Conservation (phyloP, 2,888 invertebrate species). For the Serripes groenlandicus region DNA sequence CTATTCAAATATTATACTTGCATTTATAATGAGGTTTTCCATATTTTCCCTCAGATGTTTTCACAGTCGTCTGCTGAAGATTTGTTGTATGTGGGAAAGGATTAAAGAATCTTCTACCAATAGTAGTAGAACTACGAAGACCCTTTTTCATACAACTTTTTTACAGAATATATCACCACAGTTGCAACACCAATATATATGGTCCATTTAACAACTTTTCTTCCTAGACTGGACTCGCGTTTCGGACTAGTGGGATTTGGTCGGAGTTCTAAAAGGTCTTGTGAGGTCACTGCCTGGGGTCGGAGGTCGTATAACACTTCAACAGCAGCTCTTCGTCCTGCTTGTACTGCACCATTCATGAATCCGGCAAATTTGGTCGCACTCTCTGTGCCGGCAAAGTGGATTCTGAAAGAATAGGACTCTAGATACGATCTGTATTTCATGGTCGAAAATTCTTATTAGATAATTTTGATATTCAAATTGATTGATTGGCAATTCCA, state of each 20-base stretch:
- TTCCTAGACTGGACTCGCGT: constrained; percentile 2
- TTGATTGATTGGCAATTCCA: too few species aligned
- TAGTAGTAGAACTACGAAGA: neutral
- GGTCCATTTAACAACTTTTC: constrained; percentile 53
- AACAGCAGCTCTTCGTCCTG: constrained; percentile 82
- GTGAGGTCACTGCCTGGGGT: constrained; percentile 72
- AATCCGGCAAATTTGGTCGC: constrained; percentile 85
- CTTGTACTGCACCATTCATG: constrained; percentile 85
- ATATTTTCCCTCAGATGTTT: too few species aligned
- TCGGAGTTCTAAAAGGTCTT: constrained; percentile 68
- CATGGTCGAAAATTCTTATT: too few species aligned
- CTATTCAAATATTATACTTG: too few species aligned
- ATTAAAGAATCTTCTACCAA: neutral
- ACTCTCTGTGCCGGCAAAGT: constrained; percentile 86
- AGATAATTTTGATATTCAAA: too few species aligned
- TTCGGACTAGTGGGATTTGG: neutral
- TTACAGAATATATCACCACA: constrained; percentile 31
- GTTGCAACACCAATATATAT: constrained; percentile 46
- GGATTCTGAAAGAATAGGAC: constrained; percentile 71
- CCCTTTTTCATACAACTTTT: constrained; percentile 23
- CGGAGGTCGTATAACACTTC: constrained; percentile 82
- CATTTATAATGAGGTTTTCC: too few species aligned
- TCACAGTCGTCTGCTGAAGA: too few species aligned
- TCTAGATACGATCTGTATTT: too few species aligned
- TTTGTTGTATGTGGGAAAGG: too few species aligned